Evolutionary conservation across 53 echinoderm and acorn worm genomes (phyloP), one percentile per base, ranked within the genome.

Genomic region (Henricia sp.): DNA sequence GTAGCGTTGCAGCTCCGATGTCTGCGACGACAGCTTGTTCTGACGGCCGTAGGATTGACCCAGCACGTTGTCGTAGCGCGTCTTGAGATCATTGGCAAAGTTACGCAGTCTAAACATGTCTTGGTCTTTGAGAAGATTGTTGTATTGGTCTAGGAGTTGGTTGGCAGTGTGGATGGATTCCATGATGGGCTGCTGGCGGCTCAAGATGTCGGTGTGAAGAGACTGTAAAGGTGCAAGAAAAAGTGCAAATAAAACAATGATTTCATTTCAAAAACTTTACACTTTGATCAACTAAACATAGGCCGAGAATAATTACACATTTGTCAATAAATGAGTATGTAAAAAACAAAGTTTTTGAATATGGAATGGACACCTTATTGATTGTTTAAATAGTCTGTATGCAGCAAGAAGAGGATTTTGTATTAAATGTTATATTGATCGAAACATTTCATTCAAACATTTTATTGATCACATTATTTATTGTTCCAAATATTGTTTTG

Each of bases 31-130:
- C 30, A 99, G 89, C 42, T 86, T 85, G 84, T 92, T 99, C 67
- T 90, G 60, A 37, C 99, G 77, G 84, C 94, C 95, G 87, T 99
- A 90, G 67, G 94, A 94, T 75, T 92, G 94, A 21, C 94, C 94
- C 13, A 87, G 83, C n/a, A 88, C 94, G 17, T 48, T 52, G 52
- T 99, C 92, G 64, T 88, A 99, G 67, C 99, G 88, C 1, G 88
- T 78, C 62, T 95, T 95, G 54, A 99, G 91, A 85, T 94, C 92
- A 19, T 77, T 74, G 90, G 85, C 90, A 4, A 84, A 67, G 83
- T 88, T 88, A 74, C 91, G 90, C 35, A 99, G 91, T 38, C 92
- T 95, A 95, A 88, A 94, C 69, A 82, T 88, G 82, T 99, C 94
- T 42, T 90, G 90, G 34, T 99, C 99, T 50, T 88, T 92, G 65